A percentile compares a stretch with the other conserved stretches of the same genome.
Conservation (phyloP, 1,140 invertebrate genomes). For the Drosophila carrolli region DNA sequence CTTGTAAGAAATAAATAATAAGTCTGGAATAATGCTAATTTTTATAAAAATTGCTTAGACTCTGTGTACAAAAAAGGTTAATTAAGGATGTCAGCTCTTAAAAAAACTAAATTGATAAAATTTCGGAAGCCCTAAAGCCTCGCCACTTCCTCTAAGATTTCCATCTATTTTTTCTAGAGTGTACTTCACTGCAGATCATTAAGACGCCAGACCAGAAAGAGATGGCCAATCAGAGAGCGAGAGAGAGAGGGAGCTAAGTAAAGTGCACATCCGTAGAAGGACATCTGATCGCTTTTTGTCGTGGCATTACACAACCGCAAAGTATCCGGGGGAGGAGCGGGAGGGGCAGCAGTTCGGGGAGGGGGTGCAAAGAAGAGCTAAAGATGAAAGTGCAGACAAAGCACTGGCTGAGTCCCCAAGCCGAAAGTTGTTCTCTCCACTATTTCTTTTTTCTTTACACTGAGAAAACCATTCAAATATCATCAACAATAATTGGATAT, state of each 20-base stretch:
- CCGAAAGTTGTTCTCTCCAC: slow-evolving; percentile 26
- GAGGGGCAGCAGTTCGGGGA: slow-evolving; percentile 11
- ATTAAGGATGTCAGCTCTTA: no score
- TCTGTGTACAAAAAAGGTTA: no score
- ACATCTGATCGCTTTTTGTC: slow-evolving; percentile 81
- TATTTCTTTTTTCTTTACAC: slow-evolving; percentile 15
- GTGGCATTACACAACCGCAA: slow-evolving; percentile 73
- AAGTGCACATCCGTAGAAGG: slow-evolving; percentile 83
- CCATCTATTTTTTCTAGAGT: slow-evolving; percentile 8
- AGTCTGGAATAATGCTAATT: no score
- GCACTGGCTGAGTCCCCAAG: slow-evolving; percentile 54
- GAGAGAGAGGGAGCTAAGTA: slow-evolving; percentile 39
- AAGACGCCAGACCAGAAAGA: slow-evolving; percentile 58
- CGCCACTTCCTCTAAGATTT: not conserved
- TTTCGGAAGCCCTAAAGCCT: not conserved
- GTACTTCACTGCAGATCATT: slow-evolving; percentile 65
- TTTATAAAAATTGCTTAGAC: no score
- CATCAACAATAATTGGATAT: no score
- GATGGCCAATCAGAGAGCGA: not conserved
- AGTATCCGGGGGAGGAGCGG: slow-evolving; percentile 9
- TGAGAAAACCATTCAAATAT: not conserved
- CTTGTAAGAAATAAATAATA: no score
- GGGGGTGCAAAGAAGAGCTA: slow-evolving; percentile 33
- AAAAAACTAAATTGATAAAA: not conserved
- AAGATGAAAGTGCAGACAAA: slow-evolving; percentile 79